Evolutionary conservation across 2,888 invertebrate species (phyloP).

Genomic region (Pachycephus smyrnensis): DNA sequence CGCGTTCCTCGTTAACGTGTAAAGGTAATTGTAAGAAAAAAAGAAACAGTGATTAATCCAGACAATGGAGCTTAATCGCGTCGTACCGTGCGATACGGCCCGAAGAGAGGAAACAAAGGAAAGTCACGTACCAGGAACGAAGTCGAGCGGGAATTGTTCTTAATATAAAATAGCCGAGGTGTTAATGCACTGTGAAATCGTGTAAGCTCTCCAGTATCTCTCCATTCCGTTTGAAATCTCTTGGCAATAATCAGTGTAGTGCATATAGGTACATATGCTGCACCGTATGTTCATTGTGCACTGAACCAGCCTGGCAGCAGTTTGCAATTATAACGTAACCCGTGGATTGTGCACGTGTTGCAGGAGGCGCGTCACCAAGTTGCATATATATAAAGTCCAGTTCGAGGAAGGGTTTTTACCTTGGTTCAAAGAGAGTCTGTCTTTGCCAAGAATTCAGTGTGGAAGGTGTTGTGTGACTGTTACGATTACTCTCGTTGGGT

Average conservation of each 20-base stretch:
- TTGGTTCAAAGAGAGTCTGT: background rate
- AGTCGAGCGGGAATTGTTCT: constrained; percentile 12
- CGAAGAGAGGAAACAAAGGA: background rate
- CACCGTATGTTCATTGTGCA: background rate
- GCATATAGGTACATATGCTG: background rate
- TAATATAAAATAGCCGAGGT: constrained; percentile 29
- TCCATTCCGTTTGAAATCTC: background rate
- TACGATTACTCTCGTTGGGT: background rate
- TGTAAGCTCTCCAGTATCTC: background rate
- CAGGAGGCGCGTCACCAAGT: background rate
- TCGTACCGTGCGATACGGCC: background rate
- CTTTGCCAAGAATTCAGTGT: background rate
- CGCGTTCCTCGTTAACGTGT: background rate
- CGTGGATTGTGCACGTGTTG: background rate
- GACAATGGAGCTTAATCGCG: background rate
- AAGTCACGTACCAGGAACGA: background rate
- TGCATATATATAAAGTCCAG: background rate
- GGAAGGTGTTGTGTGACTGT: background rate
- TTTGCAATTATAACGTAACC: constrained; percentile 4
- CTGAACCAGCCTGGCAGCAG: background rate
- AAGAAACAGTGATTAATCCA: background rate
- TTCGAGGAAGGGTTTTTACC: background rate
- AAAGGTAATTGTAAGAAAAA: background rate
- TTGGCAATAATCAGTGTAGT: background rate
- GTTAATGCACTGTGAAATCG: constrained; percentile 37